These are phyloP conservation scores for Echinometra lucunter DNA, from an alignment of 53 echinoderm and acorn worm species.

Conservation along the genomic window DNA sequence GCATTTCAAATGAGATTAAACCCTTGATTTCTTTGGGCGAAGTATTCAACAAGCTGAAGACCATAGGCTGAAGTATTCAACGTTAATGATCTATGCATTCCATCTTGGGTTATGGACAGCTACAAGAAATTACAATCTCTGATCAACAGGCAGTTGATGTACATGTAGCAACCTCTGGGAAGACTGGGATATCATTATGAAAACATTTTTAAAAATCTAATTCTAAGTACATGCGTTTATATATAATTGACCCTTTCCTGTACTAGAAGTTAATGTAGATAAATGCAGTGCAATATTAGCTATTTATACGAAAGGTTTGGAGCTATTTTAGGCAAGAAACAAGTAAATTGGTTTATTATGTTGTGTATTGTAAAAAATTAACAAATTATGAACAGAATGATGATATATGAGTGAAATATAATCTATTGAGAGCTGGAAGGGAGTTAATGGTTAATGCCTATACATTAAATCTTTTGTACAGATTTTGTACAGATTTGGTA, in stretches of 20 bases:
- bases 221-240: no score
- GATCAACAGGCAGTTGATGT: not conserved
- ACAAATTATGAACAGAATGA: not conserved
- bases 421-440: no score
- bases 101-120: not conserved
- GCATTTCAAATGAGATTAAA: not conserved
- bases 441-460: no score
- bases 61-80: not conserved
- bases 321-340: not conserved
- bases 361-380: not conserved
- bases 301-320: not conserved
- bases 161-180: not conserved
- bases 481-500: no score
- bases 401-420: no score
- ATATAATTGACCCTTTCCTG: no score
- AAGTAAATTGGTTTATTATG: not conserved
- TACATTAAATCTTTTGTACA: no score
- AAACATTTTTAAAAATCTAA: not conserved
- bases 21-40: not conserved
- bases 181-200: not conserved
- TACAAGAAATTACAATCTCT: not conserved
- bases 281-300: not conserved
- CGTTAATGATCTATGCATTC: not conserved
- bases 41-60: not conserved
- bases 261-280: not conserved